Conservation (phyloP, 2,888 invertebrate genomes). For the Heliconius hortense region DNA sequence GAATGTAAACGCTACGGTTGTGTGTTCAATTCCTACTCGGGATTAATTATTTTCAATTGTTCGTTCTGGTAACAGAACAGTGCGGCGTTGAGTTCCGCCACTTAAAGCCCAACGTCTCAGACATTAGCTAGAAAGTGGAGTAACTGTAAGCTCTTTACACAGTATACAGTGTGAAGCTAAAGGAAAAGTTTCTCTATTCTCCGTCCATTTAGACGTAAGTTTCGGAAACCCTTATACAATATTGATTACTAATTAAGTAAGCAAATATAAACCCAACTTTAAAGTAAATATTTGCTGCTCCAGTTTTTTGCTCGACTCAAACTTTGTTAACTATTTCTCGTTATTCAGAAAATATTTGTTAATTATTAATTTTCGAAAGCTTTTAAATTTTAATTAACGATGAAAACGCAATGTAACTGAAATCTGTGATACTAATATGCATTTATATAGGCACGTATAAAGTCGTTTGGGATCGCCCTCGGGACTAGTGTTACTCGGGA, state of each 20-base stretch:
- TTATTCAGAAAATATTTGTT: too few species aligned
- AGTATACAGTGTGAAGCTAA: too few species aligned
- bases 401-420: not conserved
- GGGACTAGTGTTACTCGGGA: constrained; percentile 34
- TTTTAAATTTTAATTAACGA: not conserved
- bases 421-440: constrained; percentile 15
- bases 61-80: too few species aligned
- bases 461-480: constrained; percentile 38
- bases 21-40: not conserved
- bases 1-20: too few species aligned
- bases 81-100: not conserved
- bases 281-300: constrained; percentile 10
- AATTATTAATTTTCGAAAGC: not conserved
- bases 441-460: constrained; percentile 4
- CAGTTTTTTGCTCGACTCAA: not conserved
- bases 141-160: too few species aligned
- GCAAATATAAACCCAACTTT: constrained; percentile 2
- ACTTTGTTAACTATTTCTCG: not conserved
- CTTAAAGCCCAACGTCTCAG: not conserved
- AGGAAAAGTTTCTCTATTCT: not conserved
- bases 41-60: not conserved
- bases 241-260: constrained; percentile 10
- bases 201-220: not conserved
- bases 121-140: not conserved
- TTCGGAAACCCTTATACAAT: not conserved